Evolutionary conservation across 2,888 invertebrate species (phyloP).

Genomic region (Amphipyra berbera): DNA sequence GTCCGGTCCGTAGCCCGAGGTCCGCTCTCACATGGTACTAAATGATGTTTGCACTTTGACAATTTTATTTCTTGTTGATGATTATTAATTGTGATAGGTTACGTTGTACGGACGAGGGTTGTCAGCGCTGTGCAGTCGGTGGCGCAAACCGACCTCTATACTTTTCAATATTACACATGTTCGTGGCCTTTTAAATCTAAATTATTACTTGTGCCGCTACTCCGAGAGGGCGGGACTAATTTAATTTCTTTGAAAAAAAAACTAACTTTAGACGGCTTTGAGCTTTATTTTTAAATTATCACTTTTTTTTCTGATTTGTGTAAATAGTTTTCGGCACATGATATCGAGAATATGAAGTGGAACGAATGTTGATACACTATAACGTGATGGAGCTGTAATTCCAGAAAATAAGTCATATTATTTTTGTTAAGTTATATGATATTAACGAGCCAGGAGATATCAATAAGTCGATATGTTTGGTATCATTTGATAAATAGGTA

Average conservation of each 20-base stretch:
- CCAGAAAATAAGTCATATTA: constrained; percentile 66
- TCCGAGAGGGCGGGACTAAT: constrained; percentile 49
- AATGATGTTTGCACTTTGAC: constrained; percentile 67
- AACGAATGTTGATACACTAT: constrained; percentile 52
- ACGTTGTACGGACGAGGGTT: constrained; percentile 49
- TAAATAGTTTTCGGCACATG: constrained; percentile 66
- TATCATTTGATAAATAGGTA: constrained; percentile 41
- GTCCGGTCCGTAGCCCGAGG: constrained; percentile 8
- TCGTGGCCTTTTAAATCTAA: constrained; percentile 75
- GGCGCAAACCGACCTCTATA: constrained; percentile 31
- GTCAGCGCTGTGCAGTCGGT: constrained; percentile 35
- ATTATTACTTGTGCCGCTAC: constrained; percentile 62
- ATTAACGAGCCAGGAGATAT: constrained; percentile 55
- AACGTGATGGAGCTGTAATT: constrained; percentile 59
- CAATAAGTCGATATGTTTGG: constrained; percentile 43
- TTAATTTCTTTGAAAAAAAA: constrained; percentile 55
- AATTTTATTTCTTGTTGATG: constrained; percentile 71
- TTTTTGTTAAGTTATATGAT: constrained; percentile 66
- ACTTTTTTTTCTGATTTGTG: constrained; percentile 61
- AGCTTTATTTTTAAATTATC: constrained; percentile 73
- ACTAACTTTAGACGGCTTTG: constrained; percentile 69
- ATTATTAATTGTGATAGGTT: constrained; percentile 64
- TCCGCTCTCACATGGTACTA: constrained; percentile 57
- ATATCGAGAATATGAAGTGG: constrained; percentile 55
- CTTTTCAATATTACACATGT: constrained; percentile 61